Evolutionary conservation across 2,113 vertebrate genomes (phyloP), one percentile per base, ranked within the genome.

Genomic region (Psammodynastes pulverulentus): DNA sequence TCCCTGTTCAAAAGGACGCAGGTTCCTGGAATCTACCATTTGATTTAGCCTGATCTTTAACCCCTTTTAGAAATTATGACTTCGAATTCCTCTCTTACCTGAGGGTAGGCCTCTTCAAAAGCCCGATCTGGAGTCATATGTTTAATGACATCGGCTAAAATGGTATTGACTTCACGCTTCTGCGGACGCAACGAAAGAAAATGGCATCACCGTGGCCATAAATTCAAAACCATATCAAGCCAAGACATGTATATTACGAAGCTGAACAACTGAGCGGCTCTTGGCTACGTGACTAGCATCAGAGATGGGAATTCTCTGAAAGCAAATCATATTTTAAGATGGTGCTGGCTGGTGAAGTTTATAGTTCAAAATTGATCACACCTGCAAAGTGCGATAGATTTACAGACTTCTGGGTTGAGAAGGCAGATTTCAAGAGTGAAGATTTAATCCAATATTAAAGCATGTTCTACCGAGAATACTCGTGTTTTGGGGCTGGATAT

Each of bases 71-170:
- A 79, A 79, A 43, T 43, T 29, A 46, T 79, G 6, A 24, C 1
- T 23, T n/a, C n/a, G 39, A 4, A 58, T 15, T 72, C 34, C 8
- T 19, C 84, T 58, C 52, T 95, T 95, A 99, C 99, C 98, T 99
- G 98, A 39, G 98, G 97, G 92, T 99, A 99, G 86, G 98, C 98
- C 8, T 99, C 99, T 95, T 99, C 99, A 92, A 99, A 99, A 0
- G 99, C 99, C 3, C 99, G 97, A 91, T 99, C 99, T 2, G 99
- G 99, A 54, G 99, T 99, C 98, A 99, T 98, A 96, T 99, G 99
- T 91, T 99, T 99, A 97, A 99, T 99, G 96, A 99, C 97, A 95
- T 99, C 99, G 48, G 99, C 98, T 93, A 99, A 96, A 86, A 99
- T 97, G 0, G 99, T 99, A 95, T 99, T 99, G 92, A 99, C 98